These are phyloP conservation scores for Digitonthophagus gazella DNA, from an alignment of 2,888 invertebrate genomes.

Conservation along the genomic window DNA sequence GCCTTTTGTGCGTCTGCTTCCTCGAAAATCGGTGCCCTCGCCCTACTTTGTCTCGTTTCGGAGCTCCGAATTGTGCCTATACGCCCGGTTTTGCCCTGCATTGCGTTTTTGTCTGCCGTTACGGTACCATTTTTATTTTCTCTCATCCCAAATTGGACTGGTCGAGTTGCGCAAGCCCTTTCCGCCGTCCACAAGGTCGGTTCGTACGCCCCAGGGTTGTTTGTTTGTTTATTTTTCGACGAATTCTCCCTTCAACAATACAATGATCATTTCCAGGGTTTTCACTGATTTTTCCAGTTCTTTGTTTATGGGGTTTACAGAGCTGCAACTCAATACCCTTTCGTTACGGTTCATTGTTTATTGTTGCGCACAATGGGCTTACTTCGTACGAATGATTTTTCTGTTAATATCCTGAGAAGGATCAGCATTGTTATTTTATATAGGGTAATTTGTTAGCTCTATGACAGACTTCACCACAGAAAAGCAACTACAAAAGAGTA, in stretches of 20 bases:
- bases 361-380: not conserved
- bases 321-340: not conserved
- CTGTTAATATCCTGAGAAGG: not conserved
- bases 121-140: not conserved
- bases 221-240: not conserved
- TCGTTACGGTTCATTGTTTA: not conserved
- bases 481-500: too few relatives aligned
- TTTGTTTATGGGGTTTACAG: not conserved
- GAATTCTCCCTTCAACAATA: not conserved
- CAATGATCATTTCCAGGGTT: not conserved
- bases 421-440: not conserved
- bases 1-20: not conserved
- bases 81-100: not conserved
- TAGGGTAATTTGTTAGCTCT: too few relatives aligned
- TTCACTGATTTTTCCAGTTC: not conserved
- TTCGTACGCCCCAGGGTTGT: not conserved
- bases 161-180: not conserved
- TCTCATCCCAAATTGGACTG: not conserved
- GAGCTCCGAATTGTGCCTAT: not conserved
- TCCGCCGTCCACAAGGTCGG: not conserved
- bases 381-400: not conserved
- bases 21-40: not conserved
- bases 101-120: not conserved
- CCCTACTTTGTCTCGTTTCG: not conserved
- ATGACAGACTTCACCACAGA: too few relatives aligned